Conservation (phyloP, 2,797 vertebrate species). For the Heteromormyrus szaboi region DNA sequence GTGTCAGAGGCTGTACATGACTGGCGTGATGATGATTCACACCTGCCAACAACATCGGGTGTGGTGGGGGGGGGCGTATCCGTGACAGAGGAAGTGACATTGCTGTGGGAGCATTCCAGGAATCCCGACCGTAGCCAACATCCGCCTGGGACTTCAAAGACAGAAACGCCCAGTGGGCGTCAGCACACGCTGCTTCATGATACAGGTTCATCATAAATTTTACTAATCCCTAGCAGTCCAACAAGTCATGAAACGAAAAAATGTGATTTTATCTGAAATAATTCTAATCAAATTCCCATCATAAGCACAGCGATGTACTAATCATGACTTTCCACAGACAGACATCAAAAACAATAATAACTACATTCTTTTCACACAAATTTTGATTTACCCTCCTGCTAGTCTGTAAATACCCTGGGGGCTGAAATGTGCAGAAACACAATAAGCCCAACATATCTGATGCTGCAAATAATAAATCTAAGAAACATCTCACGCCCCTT, state of each 20-base stretch:
- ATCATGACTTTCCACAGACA: background rate
- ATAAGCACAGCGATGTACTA: background rate
- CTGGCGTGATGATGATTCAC: background rate
- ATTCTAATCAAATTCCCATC: background rate
- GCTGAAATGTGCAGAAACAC: background rate
- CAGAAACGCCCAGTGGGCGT: background rate
- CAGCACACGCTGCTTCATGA: background rate
- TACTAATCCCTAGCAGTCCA: background rate
- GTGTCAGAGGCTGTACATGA: background rate
- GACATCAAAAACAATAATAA: background rate
- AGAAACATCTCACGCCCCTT: background rate
- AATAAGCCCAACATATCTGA: background rate
- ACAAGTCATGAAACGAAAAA: background rate
- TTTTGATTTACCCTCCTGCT: background rate
- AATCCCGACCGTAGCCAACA: background rate
- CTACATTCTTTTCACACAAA: background rate
- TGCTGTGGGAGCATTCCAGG: background rate
- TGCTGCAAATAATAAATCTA: background rate
- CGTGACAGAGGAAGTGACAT: background rate
- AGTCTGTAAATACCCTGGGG: background rate
- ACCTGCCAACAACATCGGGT: background rate
- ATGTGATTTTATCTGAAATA: background rate
- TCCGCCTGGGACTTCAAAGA: background rate
- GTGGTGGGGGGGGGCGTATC: background rate
- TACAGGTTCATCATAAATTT: conserved; percentile 1